These are phyloP conservation scores for Stegodyphus dumicola DNA, from an alignment of 1,140 invertebrate genomes.

Conservation along the genomic window DNA sequence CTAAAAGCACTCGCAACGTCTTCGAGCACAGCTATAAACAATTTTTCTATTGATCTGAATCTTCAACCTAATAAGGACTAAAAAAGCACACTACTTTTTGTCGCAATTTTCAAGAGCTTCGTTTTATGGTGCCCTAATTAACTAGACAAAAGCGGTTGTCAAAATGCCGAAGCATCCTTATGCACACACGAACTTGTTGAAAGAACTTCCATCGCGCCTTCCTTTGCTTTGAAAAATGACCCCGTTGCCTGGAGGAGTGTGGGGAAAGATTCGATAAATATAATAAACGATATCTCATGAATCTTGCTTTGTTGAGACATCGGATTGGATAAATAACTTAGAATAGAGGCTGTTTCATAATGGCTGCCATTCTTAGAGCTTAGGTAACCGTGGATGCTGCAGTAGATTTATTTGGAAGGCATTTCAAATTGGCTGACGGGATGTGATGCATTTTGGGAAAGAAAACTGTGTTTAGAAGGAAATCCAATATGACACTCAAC, in stretches of 20 bases:
- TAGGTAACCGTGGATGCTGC: too few relatives aligned
- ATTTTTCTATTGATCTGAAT: too few relatives aligned
- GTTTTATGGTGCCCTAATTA: slow-evolving; percentile 26
- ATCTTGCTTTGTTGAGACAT: slow-evolving; percentile 57
- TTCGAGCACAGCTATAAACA: too few relatives aligned
- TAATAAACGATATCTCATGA: slow-evolving; percentile 55
- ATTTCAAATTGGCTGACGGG: too few relatives aligned
- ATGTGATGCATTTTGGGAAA: too few relatives aligned
- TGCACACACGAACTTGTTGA: not conserved
- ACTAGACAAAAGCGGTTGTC: slow-evolving; percentile 35
- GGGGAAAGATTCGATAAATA: slow-evolving; percentile 41
- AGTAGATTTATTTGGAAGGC: too few relatives aligned
- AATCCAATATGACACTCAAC: too few relatives aligned
- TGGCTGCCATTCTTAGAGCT: slow-evolving; percentile 14
- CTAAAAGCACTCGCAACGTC: too few relatives aligned
- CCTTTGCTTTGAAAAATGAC: slow-evolving; percentile 37
- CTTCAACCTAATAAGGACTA: not conserved
- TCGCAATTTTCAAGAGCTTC: not conserved
- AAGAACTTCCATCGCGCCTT: not conserved
- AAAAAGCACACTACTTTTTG: not conserved
- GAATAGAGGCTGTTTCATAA: slow-evolving; percentile 43
- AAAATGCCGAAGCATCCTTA: slow-evolving; percentile 24
- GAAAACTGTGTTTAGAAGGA: too few relatives aligned
- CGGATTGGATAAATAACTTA: slow-evolving; percentile 50
- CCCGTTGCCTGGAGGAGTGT: slow-evolving; percentile 8